These are phyloP conservation scores for Drosophila paranaensis DNA, from an alignment of 2,888 invertebrate genomes.

Conservation along the genomic window DNA sequence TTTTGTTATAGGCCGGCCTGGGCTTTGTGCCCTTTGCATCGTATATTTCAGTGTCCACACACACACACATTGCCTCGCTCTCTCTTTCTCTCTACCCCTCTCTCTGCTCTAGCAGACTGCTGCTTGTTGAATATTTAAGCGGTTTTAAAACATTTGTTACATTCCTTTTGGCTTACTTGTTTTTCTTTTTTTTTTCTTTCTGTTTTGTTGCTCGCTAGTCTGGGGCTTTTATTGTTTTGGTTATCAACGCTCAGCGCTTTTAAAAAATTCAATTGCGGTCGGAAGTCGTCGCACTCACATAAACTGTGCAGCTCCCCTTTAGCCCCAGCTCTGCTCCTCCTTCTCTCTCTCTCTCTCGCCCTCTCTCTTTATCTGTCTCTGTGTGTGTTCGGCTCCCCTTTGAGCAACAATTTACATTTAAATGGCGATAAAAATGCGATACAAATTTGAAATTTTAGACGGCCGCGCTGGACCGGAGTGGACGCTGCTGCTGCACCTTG, in stretches of 20 bases:
- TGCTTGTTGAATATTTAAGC: constrained; percentile 80
- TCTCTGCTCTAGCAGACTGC: constrained; percentile 14
- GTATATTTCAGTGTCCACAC: constrained; percentile 25
- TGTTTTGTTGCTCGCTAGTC: constrained; percentile 26
- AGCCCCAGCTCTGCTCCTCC: background rate
- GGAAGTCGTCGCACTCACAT: constrained; percentile 80
- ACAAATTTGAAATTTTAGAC: constrained; percentile 78
- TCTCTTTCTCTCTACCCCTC: background rate
- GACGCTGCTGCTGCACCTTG: constrained; percentile 38
- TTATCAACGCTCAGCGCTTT: constrained; percentile 81
- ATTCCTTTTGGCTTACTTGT: constrained; percentile 11
- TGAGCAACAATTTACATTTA: constrained; percentile 74
- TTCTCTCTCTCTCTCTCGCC: background rate
- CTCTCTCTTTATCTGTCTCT: background rate
- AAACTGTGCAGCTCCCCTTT: constrained; percentile 56
- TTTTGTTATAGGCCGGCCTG: constrained; percentile 77
- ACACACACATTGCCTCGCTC: constrained; percentile 3
- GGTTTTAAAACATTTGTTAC: constrained; percentile 77
- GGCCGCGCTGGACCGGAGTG: constrained; percentile 26
- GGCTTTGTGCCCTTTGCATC: constrained; percentile 54
- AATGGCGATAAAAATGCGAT: constrained; percentile 79
- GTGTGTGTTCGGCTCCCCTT: constrained; percentile 41
- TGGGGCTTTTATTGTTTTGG: constrained; percentile 77
- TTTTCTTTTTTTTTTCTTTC: background rate
- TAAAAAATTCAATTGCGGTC: constrained; percentile 82